A percentile compares a stretch with the other conserved stretches of the same genome.
phyloP scores from a whole-genome alignment of 2,113 vertebrate genomes.

The Hypocryptadius cinnamomeus region DNA sequence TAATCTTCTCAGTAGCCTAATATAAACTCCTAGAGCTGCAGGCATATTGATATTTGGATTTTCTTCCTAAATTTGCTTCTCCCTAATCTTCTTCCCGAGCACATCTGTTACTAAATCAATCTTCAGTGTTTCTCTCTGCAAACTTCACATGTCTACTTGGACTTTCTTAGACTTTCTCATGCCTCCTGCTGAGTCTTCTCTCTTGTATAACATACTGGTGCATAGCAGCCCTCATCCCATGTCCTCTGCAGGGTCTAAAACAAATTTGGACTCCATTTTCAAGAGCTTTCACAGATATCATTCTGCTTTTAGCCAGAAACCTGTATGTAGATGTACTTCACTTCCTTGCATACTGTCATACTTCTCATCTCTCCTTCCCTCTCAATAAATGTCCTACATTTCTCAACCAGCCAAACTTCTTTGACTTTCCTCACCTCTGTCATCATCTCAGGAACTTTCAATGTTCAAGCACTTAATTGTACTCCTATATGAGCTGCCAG shows the following conservation, averaged over 20 bases:
- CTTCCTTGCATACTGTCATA: not conserved
- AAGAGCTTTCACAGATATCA: not conserved
- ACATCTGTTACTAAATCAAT: conserved; percentile 42
- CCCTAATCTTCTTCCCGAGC: conserved; percentile 29
- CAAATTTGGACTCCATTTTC: not conserved
- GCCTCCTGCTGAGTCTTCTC: not conserved
- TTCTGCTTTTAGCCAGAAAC: not conserved
- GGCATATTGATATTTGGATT: conserved; percentile 44
- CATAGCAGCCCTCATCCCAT: not conserved
- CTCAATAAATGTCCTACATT: not conserved
- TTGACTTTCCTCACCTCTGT: not conserved
- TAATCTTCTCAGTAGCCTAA: conserved; percentile 33
- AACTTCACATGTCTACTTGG: not conserved
- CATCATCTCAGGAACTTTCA: not conserved
- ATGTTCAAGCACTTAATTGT: not conserved
- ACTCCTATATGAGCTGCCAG: not conserved
- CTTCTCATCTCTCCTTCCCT: not conserved
- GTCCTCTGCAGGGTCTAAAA: not conserved
- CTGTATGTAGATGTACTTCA: not conserved
- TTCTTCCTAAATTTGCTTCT: conserved; percentile 3
- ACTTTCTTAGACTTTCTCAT: not conserved
- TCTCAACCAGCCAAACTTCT: not conserved
- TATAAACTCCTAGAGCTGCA: conserved; percentile 32
- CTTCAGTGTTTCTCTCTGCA: not conserved
- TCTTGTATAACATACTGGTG: not conserved